phyloP scores from a whole-genome alignment of 2,797 vertebrate genomes.

The Tokudaia tokunoshimensis region DNA sequence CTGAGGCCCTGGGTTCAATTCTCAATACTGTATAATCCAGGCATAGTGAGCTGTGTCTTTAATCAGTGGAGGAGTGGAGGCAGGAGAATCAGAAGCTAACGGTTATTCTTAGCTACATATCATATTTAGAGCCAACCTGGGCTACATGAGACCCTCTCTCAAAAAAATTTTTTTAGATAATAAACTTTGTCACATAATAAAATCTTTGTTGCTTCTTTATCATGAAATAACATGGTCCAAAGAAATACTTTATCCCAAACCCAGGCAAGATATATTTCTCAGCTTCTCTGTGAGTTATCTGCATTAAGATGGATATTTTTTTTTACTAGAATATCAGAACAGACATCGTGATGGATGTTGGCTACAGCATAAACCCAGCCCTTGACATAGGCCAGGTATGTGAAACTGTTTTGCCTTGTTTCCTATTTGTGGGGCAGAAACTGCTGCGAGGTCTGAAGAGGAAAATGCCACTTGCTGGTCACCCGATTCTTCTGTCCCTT shows the following conservation, averaged over 20 bases:
- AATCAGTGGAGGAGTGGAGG: not conserved
- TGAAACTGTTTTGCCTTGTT: slow-evolving; percentile 27
- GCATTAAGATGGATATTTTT: slow-evolving; percentile 28
- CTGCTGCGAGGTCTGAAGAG: not conserved
- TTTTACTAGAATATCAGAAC: slow-evolving; percentile 88
- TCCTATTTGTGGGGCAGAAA: not conserved
- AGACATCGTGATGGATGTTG: slow-evolving; percentile 89
- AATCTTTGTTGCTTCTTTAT: slow-evolving; percentile 30
- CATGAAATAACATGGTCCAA: not conserved
- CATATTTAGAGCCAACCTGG: not conserved
- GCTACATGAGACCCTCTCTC: not conserved
- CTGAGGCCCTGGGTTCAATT: not conserved
- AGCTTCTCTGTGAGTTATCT: not conserved
- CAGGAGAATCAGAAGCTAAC: not conserved
- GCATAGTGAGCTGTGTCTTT: not conserved
- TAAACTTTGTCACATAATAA: not conserved
- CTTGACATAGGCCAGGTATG: slow-evolving; percentile 90
- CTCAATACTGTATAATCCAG: not conserved
- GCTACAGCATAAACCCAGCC: slow-evolving; percentile 89
- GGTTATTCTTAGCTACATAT: not conserved
- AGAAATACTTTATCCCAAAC: not conserved
- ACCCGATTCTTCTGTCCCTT: not conserved
- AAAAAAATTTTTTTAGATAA: not conserved
- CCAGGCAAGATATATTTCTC: not conserved
- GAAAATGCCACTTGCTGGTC: not conserved